phyloP scores from a whole-genome alignment of 2,797 vertebrate genomes.

The Notamacropus eugenii region DNA sequence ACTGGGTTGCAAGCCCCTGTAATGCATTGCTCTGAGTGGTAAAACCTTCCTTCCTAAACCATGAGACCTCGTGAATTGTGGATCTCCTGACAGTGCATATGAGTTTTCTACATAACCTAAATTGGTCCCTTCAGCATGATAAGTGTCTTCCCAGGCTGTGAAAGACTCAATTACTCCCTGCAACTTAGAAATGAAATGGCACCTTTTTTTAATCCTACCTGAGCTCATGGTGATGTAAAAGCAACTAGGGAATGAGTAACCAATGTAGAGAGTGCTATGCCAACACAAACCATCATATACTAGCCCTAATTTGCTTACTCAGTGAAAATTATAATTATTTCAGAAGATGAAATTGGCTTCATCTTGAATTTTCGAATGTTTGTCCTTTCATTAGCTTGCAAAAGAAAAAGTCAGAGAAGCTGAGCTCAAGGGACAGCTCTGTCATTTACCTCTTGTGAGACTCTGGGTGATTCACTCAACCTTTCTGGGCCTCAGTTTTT shows the following conservation, averaged over 20 bases:
- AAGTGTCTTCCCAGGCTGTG: constrained; percentile 34
- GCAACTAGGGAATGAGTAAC: not conserved
- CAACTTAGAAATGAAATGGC: constrained; percentile 13
- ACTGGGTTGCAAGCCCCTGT: constrained; percentile 39
- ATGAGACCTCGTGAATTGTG: constrained; percentile 57
- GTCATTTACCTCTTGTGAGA: not conserved
- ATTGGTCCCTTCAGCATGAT: constrained; percentile 55
- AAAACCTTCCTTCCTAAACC: constrained; percentile 57
- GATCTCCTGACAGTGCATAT: constrained; percentile 48
- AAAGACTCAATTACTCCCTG: constrained; percentile 14
- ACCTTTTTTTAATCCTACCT: constrained; percentile 4
- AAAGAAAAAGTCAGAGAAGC: not conserved
- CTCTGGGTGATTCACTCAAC: not conserved
- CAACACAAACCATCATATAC: constrained; percentile 12
- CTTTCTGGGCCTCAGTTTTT: not conserved
- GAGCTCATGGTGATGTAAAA: not conserved
- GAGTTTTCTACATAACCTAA: constrained; percentile 53
- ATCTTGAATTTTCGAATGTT: not conserved
- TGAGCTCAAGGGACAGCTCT: not conserved
- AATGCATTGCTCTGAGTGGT: constrained; percentile 38
- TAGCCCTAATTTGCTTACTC: not conserved
- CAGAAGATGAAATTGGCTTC: not conserved
- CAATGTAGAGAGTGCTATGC: not conserved
- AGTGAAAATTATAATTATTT: constrained; percentile 48
- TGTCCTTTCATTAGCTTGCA: not conserved